Base-by-base conservation (phyloP, 2,888 invertebrate species). In the Hyposoter dolosus region DNA sequence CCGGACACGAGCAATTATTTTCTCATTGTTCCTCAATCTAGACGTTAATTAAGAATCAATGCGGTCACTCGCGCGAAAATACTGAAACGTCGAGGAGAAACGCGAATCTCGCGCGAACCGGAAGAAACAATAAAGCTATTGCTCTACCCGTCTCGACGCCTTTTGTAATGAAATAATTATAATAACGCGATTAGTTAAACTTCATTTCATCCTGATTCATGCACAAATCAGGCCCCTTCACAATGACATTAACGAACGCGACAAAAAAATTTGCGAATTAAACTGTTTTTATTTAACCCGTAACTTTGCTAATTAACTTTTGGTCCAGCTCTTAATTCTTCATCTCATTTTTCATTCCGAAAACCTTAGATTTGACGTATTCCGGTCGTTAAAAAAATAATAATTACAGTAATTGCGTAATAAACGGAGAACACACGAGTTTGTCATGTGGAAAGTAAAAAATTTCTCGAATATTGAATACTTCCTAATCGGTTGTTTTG, bases 1-100 rank as follows among this genome's bases (percentile, higher is more conserved):
- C 85, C 90, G 90, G 88, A 89, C 90, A 91, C 92, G 90, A 88
- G 91, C 92, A 93, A 92, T 92, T 93, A 92, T 91, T 90, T 87
- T 88, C 78, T 89, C 90, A 94, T 94, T 94, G 93, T 94, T 93
- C 91, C 85, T 88, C 90, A 90, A 93, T 92, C 91, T 92, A 89
- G 88, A 83, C 88, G 88, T 91, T 93, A 94, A 94, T 94, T 93
- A 91, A 92, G 89, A 93, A 91, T 93, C 93, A 93, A 93, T 93
- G 94, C 88, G 91, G 81, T 89, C 90, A 89, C 88, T 93, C 90
- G 91, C 83, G 91, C 91, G 92, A 90, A 71, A 89, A 87, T 63
- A 45, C 45, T 45, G 89, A 87, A 83, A 84, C 86, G 86, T 72
- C 76, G 85, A 71, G 76, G 69, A 63, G 40, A 74, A 56, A 69